phyloP scores from a whole-genome alignment of 2,113 vertebrate species.

The Actenoides hombroni region DNA sequence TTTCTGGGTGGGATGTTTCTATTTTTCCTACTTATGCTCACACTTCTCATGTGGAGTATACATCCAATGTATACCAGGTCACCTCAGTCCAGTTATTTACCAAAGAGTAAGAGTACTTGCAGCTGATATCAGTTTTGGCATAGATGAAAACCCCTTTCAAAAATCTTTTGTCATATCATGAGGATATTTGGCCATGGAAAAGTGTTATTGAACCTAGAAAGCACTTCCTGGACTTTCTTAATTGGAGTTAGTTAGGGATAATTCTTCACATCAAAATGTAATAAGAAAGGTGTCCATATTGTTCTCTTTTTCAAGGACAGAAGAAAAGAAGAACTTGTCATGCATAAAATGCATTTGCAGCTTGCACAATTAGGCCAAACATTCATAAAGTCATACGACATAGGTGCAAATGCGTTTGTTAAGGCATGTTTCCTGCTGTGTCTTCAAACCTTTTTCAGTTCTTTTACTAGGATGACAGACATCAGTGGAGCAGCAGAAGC shows the following conservation, averaged over 20 bases:
- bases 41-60: not conserved
- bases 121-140: not conserved
- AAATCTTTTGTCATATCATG: not conserved
- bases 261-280: not conserved
- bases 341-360: accelerated
- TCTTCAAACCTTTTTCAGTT: not conserved
- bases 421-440: not conserved
- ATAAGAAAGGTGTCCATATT: accelerated
- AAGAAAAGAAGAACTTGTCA: not conserved
- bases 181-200: not conserved
- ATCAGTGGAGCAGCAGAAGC: accelerated
- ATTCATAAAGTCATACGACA: not conserved
- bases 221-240: not conserved
- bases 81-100: not conserved
- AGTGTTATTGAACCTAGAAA: not conserved
- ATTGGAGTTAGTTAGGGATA: accelerated
- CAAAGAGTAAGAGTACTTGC: not conserved
- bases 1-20: not conserved
- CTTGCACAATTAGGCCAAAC: not conserved
- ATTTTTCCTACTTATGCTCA: not conserved
- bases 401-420: not conserved
- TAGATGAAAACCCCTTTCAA: not conserved
- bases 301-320: not conserved
- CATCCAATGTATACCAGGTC: not conserved
- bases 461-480: not conserved